Conservation (phyloP, 2,888 invertebrate genomes). For the Cyrtodaria siliqua region DNA sequence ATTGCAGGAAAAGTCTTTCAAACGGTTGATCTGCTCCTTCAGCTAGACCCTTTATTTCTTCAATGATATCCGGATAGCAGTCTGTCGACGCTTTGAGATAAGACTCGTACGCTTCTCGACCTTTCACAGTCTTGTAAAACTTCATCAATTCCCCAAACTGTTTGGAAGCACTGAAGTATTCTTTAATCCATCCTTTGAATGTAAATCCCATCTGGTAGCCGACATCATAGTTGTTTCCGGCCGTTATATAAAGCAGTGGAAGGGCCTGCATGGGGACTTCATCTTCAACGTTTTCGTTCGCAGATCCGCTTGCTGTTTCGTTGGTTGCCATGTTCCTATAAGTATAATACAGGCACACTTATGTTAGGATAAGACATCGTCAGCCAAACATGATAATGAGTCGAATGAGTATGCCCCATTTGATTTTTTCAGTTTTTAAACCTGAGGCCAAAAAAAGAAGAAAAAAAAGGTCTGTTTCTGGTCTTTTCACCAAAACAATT, state of each 20-base stretch:
- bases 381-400: too few species aligned
- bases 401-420: too few species aligned
- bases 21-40: conserved; percentile 17
- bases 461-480: too few species aligned
- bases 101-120: conserved; percentile 1
- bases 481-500: too few species aligned
- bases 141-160: background rate
- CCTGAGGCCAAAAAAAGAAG: too few species aligned
- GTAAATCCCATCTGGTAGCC: conserved; percentile 25
- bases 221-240: conserved; percentile 25
- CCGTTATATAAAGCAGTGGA: conserved; percentile 22
- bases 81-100: conserved; percentile 11
- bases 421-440: too few species aligned
- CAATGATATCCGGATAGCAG: conserved; percentile 26
- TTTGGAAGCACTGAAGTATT: conserved; percentile 14
- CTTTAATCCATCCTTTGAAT: conserved; percentile 31
- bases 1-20: conserved; percentile 24
- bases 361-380: too few species aligned
- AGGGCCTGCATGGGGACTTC: too few species aligned
- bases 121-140: conserved; percentile 11
- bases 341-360: too few species aligned
- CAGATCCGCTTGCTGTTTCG: too few species aligned
- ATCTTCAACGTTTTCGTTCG: too few species aligned
- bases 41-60: conserved; percentile 38
- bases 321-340: too few species aligned